Evolutionary conservation across 1,140 invertebrate genomes (phyloP), one percentile per base, ranked within the genome.

Genomic region (Drosophila bifasciata): DNA sequence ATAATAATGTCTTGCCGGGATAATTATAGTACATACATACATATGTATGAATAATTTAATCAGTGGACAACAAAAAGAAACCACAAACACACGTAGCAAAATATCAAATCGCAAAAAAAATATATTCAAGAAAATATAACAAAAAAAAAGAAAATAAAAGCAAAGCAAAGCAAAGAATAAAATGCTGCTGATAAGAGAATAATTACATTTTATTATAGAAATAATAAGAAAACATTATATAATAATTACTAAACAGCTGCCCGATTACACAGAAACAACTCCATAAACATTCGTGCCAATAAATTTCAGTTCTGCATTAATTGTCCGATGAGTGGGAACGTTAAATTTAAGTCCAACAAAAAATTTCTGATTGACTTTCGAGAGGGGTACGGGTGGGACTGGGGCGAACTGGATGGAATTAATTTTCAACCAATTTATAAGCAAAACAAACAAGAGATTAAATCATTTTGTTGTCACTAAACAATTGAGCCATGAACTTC

Each of bases 401-500:
- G 32, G 19, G 19, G 43, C 48, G 56, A 74, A 57, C 36, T 13
- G 39, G 39, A 66, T 75, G 45, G 78, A 84, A 76, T 85, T 76
- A 73, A 46, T 68, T 68, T 46, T 23, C 66, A 67, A 39, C 43
- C 52, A 67, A 62, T 79, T 83, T 19, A 46, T 66, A 57, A 70
- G 62, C 56, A 76, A 76, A 60, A 64, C 67, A 85, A 84, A 85
- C 76, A 73, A 40, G 17, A 69, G 53, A 81, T 79, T 72, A 53
- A 53, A 49, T 72, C 53, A 40, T 19, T 57, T 55, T 36, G 64
- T 67, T 56, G 72, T 56, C 78, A 61, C 41, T 53, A 73, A 59
- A 43, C 66, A 60, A 86, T 88, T 86, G 81, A 86, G 72, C 81
- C 81, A 76, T 86, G 81, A 86, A 86, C 81, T 88, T 86, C 61